These are phyloP conservation scores for Ctenodactylus gundi DNA, from an alignment of 2,113 vertebrate species.

Conservation along the genomic window DNA sequence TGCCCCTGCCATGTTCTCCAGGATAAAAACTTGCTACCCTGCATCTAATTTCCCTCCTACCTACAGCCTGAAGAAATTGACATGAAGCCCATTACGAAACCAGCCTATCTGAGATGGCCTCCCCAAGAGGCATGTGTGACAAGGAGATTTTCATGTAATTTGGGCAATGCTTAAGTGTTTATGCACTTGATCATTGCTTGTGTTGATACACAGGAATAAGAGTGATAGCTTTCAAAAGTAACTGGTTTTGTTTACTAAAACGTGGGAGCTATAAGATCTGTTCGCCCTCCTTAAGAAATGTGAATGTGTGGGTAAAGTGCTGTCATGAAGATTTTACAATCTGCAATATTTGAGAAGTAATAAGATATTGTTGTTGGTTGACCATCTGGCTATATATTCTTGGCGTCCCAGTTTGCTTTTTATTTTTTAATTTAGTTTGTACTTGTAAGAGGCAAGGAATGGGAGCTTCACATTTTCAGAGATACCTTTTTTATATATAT, in stretches of 20 bases:
- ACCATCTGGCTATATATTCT: constrained; percentile 71
- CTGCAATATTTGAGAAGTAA: constrained; percentile 64
- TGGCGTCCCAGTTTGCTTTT: constrained; percentile 33
- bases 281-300: neutral
- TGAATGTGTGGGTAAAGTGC: constrained; percentile 26
- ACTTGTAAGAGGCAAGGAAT: constrained; percentile 29
- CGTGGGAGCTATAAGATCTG: neutral
- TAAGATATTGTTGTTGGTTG: constrained; percentile 61
- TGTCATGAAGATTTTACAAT: constrained; percentile 60
- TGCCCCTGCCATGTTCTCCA: neutral
- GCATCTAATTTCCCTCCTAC: neutral
- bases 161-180: neutral
- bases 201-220: neutral
- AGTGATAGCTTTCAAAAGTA: constrained; percentile 25
- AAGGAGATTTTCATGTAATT: neutral
- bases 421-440: constrained; percentile 46
- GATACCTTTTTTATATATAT: neutral
- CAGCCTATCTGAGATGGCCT: neutral
- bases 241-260: constrained; percentile 58
- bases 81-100: constrained; percentile 37
- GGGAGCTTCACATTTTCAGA: constrained; percentile 41
- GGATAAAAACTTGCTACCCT: neutral
- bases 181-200: neutral
- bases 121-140: accelerated
- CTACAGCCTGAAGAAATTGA: neutral